A percentile compares a stretch with the other conserved stretches of the same genome.
Evolutionary conservation across 2,113 vertebrate genomes (phyloP).

Genomic region (Laterallus jamaicensis): DNA sequence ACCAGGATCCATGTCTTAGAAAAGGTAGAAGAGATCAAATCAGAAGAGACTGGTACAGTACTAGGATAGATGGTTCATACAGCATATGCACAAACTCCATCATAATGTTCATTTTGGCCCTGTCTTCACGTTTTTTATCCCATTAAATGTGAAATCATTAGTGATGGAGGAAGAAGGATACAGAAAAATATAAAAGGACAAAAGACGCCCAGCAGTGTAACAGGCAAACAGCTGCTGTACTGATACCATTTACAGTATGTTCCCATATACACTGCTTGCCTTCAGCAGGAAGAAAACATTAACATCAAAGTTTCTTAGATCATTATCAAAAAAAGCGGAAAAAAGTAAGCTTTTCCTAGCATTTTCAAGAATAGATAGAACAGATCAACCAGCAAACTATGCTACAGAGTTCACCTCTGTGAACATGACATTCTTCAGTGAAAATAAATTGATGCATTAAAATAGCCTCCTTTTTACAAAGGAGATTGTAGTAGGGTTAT

Average conservation of each 20-base stretch:
- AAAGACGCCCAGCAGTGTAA: neutral
- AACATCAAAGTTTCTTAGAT: neutral
- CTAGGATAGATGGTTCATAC: neutral
- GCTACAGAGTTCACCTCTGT: neutral
- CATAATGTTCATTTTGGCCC: neutral
- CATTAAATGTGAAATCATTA: neutral
- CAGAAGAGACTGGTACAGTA: neutral
- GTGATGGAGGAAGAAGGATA: neutral
- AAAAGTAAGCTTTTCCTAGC: neutral
- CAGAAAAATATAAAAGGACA: neutral
- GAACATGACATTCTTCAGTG: neutral
- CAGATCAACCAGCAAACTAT: neutral
- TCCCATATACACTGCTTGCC: neutral
- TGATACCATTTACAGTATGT: neutral
- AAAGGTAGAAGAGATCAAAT: neutral
- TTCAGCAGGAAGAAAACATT: neutral
- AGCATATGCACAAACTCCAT: neutral
- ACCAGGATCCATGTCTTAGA: neutral
- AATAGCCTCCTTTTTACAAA: neutral
- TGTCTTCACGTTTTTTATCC: neutral
- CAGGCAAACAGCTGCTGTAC: neutral
- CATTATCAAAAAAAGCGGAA: fast-evolving
- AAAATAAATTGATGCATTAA: neutral
- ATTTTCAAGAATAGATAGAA: neutral
- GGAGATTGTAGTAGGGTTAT: neutral